These are phyloP conservation scores for Petrolisthes cinctipes DNA, from an alignment of 2,888 invertebrate species.

Conservation along the genomic window DNA sequence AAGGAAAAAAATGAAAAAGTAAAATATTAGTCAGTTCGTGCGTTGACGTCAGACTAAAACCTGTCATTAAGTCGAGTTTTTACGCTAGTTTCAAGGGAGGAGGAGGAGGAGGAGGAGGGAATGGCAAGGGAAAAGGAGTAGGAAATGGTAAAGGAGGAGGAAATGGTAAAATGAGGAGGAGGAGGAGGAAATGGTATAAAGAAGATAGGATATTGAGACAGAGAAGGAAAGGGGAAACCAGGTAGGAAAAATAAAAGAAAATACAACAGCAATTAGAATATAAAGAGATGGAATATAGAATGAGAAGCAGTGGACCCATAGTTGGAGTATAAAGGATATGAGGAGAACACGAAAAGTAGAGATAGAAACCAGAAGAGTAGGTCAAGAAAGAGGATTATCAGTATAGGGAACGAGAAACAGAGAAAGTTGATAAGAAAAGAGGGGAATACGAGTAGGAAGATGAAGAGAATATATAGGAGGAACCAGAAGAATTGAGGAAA, in stretches of 20 bases:
- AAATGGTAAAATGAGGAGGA: neutral
- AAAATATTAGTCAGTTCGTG: constrained; percentile 37
- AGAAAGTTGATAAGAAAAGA: no score
- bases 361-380: neutral
- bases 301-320: neutral
- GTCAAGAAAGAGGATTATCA: neutral
- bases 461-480: neutral
- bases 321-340: neutral
- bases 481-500: neutral
- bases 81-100: neutral
- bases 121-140: neutral
- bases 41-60: constrained; percentile 39
- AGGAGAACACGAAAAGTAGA: neutral
- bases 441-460: no score
- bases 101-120: neutral
- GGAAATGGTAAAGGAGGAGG: neutral
- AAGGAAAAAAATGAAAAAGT: no score
- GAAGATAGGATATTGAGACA: neutral
- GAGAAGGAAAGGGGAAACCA: neutral
- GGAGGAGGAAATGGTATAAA: neutral
- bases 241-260: neutral
- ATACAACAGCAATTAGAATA: neutral
- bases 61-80: constrained; percentile 31
- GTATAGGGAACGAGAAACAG: neutral
- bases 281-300: neutral